Evolutionary conservation across 1,140 invertebrate genomes (phyloP).

Genomic region (Drosophila sturtevanti): DNA sequence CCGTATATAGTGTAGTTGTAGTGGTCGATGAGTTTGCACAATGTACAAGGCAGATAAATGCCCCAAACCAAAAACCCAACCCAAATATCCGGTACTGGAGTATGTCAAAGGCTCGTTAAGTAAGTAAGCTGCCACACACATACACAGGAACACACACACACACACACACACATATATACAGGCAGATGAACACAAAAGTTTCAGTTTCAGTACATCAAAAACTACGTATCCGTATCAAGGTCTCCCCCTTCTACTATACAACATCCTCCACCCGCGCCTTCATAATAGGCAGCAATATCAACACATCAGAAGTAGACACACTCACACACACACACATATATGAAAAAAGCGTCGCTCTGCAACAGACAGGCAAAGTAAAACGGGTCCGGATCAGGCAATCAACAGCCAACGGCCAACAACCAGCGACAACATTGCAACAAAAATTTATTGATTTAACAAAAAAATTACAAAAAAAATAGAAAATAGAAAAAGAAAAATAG

Average conservation of each 20-base stretch:
- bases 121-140: constrained; percentile 55
- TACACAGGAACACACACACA: constrained; percentile 24
- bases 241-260: not conserved
- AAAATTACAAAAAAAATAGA: not conserved
- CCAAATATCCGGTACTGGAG: constrained; percentile 32
- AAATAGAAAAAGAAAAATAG: constrained; percentile 26
- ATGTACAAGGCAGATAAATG: constrained; percentile 65
- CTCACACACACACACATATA: not conserved
- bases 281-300: constrained; percentile 36
- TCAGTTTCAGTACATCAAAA: constrained; percentile 56
- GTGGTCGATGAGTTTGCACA: constrained; percentile 68
- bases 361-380: constrained; percentile 18
- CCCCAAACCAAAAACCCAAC: constrained; percentile 2
- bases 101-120: constrained; percentile 72
- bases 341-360: constrained; percentile 24
- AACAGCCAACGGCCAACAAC: constrained; percentile 40
- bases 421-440: constrained; percentile 46
- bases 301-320: constrained; percentile 26
- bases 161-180: not conserved
- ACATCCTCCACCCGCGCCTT: not conserved
- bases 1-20: constrained; percentile 29
- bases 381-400: constrained; percentile 46
- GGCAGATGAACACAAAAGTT: constrained; percentile 41
- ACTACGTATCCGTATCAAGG: constrained; percentile 36
- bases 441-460: constrained; percentile 66